Evolutionary conservation across 1,140 invertebrate genomes (phyloP), one percentile per base, ranked within the genome.

Genomic region (Rhynchophorus ferrugineus): DNA sequence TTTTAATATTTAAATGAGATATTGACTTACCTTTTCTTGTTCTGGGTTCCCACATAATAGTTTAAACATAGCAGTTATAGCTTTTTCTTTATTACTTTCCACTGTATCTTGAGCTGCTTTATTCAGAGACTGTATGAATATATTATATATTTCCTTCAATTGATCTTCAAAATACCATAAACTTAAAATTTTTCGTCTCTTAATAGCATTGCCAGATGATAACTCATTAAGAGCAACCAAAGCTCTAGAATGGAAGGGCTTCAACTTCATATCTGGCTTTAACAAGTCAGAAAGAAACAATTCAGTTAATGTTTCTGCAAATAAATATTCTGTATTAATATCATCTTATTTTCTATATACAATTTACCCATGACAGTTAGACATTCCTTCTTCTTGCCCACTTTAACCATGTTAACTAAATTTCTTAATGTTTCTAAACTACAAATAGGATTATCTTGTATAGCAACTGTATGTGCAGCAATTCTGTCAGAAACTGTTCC

Each of bases 401-500:
- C 80, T 73, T 85, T 85, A 0, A 92, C 81, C 78, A 89, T 84
- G 41, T 74, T 78, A 11, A 95, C 74, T 1, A 96, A 67, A 61
- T 76, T 79, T 41, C 79, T 78, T 5, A 96, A 62, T 42, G 80
- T 78, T 14, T 72, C 62, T 3, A 95, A 66, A 69, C 87, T 89
- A 67, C 88, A 84, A 19, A 93, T 73, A 1, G 91, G 87, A 61
- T 85, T 86, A 61, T 94, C 84, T 75, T 95, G 85, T 48, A 95
- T 82, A 13, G 86, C 68, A 6, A 95, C 71, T 18, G 86, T 85
- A 38, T 82, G 79, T 1, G 91, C 91, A 20, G 91, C 91, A 37
- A 95, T 77, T 74, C 87, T 90, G 71, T 96, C 93, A 1, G 79
- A 78, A 1, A 83, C 77, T 5, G 91, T 92, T 38, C 91, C 91